Evolutionary conservation across 2,888 invertebrate genomes (phyloP), one percentile per base, ranked within the genome.

Genomic region (Euspilapteryx auroguttella): DNA sequence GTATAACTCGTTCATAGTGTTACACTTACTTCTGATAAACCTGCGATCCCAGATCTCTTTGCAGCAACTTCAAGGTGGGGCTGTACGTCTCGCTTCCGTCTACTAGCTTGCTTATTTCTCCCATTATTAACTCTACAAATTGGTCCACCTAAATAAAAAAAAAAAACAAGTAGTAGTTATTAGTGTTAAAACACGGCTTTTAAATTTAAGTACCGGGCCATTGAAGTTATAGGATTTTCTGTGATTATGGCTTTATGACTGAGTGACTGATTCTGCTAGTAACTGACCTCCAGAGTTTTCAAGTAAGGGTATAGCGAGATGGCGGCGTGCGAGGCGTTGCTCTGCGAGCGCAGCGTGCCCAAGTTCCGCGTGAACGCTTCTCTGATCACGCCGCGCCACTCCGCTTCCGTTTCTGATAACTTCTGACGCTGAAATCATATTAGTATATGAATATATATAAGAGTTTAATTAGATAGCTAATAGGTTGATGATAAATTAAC

Each of bases 71-170:
- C 2, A 87, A 77, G 0, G 85, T 80, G 0, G 86, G 86, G 52
- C 89, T 90, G 55, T 84, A 90, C 0, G 85, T 83, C 50, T 90
- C 90, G 0, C 90, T 91, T 4, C 88, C 87, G 42, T 85, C 82
- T 0, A 86, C 85, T 8, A 91, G 47, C 41, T 79, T 82, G 40
- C 78, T 80, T 5, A 89, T 78, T 56, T 91, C 89, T 31, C 80
- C 71, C 41, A 88, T 64, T 24, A 88, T 78, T 27, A 86, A 75
- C 26, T 83, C 73, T 2, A 86, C 73, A 44, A 83, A 79, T 36
- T 81, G 71, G 3, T 66, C 56, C 25, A 52, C 55, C 77, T 77
- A 44, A 3, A 43, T 45, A 24, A 21, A 17, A 5, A 17, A 17
- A 17, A 17, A 17, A 8, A 17, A 17, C 8, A 17, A 8, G 17